phyloP scores from a whole-genome alignment of 2,797 vertebrate genomes.

The Chiloscyllium punctatum region DNA sequence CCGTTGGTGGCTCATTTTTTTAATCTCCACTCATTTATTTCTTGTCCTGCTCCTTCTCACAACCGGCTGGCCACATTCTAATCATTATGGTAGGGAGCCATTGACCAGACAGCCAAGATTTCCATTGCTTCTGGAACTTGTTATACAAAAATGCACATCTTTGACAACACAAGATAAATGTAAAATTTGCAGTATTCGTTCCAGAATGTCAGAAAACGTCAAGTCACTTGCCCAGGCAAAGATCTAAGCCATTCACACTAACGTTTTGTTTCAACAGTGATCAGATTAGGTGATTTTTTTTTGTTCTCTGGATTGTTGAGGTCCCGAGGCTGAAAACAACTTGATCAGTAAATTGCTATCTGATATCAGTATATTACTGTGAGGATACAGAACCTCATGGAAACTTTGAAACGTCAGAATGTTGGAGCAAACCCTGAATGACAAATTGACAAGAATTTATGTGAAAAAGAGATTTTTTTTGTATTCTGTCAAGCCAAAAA shows the following conservation, averaged over 20 bases:
- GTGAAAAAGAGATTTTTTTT: not conserved
- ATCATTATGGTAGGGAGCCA: not conserved
- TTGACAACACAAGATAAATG: not conserved
- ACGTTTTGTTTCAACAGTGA: not conserved
- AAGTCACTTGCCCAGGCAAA: not conserved
- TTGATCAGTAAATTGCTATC: not conserved
- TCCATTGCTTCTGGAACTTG: no score
- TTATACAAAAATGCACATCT: not conserved
- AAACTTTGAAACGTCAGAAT: not conserved
- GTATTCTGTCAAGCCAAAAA: not conserved
- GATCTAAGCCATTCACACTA: not conserved
- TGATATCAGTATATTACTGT: not conserved
- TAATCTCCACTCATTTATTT: not conserved
- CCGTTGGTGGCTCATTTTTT: not conserved
- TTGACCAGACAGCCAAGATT: not conserved
- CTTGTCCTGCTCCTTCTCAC: not conserved
- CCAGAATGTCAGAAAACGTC: not conserved
- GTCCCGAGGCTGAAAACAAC: not conserved
- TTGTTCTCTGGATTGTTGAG: not conserved
- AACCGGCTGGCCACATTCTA: not conserved
- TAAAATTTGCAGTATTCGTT: not conserved
- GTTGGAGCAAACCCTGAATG: not conserved
- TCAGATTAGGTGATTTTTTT: not conserved
- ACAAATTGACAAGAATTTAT: not conserved
- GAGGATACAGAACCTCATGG: not conserved